phyloP scores from a whole-genome alignment of 2,113 vertebrate species.

The Crotalus helleri region DNA sequence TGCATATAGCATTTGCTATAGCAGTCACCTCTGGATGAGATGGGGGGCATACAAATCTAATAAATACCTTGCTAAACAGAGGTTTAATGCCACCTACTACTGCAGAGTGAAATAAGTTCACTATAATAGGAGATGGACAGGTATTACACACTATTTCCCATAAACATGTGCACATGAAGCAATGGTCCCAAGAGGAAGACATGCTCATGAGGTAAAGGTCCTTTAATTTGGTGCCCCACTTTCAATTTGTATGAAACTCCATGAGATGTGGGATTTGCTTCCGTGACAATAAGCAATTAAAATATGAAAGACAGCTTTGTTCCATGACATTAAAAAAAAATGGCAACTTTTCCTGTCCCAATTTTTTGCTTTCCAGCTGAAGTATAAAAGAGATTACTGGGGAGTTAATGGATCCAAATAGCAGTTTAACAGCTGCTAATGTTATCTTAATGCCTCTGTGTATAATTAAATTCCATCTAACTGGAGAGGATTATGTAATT shows the following conservation, averaged over 20 bases:
- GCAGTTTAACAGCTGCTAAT: conserved; percentile 4
- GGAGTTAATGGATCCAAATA: background rate
- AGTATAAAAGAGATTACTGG: conserved; percentile 10
- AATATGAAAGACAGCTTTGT: background rate
- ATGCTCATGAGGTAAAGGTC: background rate
- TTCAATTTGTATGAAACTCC: background rate
- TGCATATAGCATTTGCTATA: background rate
- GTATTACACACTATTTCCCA: background rate
- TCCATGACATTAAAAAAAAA: background rate
- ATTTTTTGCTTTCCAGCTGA: background rate
- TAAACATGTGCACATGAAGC: background rate
- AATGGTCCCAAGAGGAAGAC: background rate
- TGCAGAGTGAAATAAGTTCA: background rate
- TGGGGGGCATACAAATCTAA: background rate
- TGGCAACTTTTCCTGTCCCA: background rate
- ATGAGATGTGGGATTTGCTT: background rate
- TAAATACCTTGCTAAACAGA: background rate
- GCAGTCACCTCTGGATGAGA: background rate
- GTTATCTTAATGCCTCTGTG: conserved; percentile 2
- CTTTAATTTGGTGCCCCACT: background rate
- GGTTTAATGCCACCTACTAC: background rate
- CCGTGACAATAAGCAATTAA: background rate
- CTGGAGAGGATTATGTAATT: background rate
- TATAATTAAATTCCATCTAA: conserved; percentile 3
- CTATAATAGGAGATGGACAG: background rate